A percentile compares a stretch with the other conserved stretches of the same genome.
phyloP scores from a whole-genome alignment of 2,888 invertebrate species.

The Himalopsyche kuldschensis region DNA sequence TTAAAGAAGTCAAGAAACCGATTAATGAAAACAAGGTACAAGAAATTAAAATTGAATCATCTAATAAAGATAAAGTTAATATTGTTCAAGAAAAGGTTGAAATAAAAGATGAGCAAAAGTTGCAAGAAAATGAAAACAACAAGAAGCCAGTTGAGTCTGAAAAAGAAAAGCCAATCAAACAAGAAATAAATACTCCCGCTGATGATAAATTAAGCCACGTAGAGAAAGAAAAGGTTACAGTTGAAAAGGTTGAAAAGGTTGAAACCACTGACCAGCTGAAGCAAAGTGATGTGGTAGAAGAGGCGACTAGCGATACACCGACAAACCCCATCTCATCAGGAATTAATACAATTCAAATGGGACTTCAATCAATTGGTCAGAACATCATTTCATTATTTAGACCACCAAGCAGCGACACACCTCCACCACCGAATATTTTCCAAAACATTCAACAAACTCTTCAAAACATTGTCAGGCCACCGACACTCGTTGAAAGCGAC shows the following conservation, averaged over 20 bases:
- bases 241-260: too few species aligned
- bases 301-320: neutral
- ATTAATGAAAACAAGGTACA: neutral
- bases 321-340: conserved; percentile 5
- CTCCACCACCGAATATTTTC: conserved; percentile 7
- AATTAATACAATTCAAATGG: neutral
- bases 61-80: neutral
- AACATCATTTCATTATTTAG: conserved; percentile 3
- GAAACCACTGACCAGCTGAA: neutral
- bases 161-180: neutral
- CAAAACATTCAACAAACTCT: conserved; percentile 7
- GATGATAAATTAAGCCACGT: neutral
- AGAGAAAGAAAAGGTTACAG: neutral
- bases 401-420: neutral
- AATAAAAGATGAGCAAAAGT: neutral
- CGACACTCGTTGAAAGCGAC: neutral
- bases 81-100: neutral
- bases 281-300: neutral
- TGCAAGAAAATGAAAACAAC: neutral
- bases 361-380: conserved; percentile 2
- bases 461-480: conserved; percentile 15
- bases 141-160: neutral
- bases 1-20: neutral
- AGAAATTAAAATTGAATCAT: neutral
- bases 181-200: neutral